These are phyloP conservation scores for Thalassarche chlororhynchos DNA, from an alignment of 2,113 vertebrate genomes.

Conservation along the genomic window DNA sequence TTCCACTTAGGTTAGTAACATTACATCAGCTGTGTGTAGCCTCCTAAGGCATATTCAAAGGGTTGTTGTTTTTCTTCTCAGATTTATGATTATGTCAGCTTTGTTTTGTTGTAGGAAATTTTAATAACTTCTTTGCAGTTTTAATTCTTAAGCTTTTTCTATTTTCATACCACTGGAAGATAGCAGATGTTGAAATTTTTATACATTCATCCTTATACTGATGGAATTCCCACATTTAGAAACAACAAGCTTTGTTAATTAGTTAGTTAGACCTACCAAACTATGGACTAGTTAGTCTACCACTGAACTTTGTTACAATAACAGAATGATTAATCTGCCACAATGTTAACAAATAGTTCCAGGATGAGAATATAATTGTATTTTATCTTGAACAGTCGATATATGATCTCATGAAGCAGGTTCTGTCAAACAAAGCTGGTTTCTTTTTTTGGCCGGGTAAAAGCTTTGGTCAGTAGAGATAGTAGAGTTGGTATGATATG, in stretches of 20 bases:
- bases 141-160: not conserved
- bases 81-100: not conserved
- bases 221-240: not conserved
- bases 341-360: not conserved
- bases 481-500: not conserved
- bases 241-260: not conserved
- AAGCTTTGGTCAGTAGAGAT: not conserved
- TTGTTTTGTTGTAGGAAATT: not conserved
- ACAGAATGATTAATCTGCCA: not conserved
- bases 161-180: not conserved
- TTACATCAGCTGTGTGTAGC: not conserved
- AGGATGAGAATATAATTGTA: not conserved
- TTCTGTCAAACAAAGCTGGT: not conserved
- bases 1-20: not conserved
- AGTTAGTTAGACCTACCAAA: not conserved
- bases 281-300: not conserved
- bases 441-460: not conserved
- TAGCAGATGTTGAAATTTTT: not conserved
- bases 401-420: not conserved
- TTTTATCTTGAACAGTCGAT: not conserved
- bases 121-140: not conserved
- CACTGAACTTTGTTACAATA: not conserved
- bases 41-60: not conserved
- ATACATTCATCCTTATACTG: not conserved
- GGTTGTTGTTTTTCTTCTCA: not conserved